phyloP scores from a whole-genome alignment of 2,797 vertebrate genomes.

The Adelosebastes latens region DNA sequence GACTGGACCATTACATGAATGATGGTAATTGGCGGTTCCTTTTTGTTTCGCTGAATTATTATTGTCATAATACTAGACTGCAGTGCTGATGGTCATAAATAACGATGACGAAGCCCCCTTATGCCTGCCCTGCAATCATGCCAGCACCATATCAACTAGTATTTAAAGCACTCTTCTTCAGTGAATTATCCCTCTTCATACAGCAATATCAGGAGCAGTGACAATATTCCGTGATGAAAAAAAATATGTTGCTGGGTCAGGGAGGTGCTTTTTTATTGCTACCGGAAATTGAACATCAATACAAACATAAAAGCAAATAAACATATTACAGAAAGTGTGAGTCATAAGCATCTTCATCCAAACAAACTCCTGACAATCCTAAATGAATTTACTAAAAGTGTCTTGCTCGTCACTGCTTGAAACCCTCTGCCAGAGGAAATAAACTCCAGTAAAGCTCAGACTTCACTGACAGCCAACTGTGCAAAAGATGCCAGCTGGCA shows the following conservation, averaged over 20 bases:
- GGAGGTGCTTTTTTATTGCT: not conserved
- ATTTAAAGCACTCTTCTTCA: constrained; percentile 5
- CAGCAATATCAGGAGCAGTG: not conserved
- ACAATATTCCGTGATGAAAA: not conserved
- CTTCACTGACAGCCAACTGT: not conserved
- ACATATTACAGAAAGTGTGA: not conserved
- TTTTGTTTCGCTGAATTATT: constrained; percentile 52
- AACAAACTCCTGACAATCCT: not conserved
- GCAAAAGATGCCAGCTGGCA: constrained; percentile 31
- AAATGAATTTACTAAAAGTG: not conserved
- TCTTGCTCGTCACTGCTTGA: not conserved
- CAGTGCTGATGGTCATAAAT: not conserved
- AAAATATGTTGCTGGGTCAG: not conserved
- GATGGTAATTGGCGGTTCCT: constrained; percentile 41
- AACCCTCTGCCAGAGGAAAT: not conserved
- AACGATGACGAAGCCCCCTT: not conserved
- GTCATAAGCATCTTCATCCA: not conserved
- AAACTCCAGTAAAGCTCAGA: not conserved
- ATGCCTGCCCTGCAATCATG: constrained; percentile 45
- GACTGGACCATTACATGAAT: not conserved
- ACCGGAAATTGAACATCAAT: not conserved
- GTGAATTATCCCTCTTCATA: not conserved
- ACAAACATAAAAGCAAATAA: not conserved
- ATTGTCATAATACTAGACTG: constrained; percentile 45
- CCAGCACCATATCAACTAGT: not conserved